Conservation (phyloP, 2,113 vertebrate species). For the Sus scrofa region T2T-Sscrofa CM000814.6:131631001-131631500, state of each 20-base stretch:
- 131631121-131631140: neutral
- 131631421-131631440: neutral
- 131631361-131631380: neutral
- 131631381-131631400: neutral
- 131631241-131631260: neutral
- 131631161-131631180: neutral
- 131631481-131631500: neutral
- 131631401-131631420: neutral
- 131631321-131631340: neutral
- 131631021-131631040: neutral
- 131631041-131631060: neutral
- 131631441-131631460: neutral
- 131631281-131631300: neutral
- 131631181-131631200: neutral
- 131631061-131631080: neutral
- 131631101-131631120: neutral
- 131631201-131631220: neutral
- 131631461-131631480: neutral
- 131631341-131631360: neutral
- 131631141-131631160: conserved; percentile 5
- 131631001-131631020: neutral
- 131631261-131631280: neutral
- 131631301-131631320: neutral
- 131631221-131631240: neutral
- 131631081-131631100: neutral